phyloP scores from a whole-genome alignment of 1,140 invertebrate genomes.

The Caerostris extrusa region DNA sequence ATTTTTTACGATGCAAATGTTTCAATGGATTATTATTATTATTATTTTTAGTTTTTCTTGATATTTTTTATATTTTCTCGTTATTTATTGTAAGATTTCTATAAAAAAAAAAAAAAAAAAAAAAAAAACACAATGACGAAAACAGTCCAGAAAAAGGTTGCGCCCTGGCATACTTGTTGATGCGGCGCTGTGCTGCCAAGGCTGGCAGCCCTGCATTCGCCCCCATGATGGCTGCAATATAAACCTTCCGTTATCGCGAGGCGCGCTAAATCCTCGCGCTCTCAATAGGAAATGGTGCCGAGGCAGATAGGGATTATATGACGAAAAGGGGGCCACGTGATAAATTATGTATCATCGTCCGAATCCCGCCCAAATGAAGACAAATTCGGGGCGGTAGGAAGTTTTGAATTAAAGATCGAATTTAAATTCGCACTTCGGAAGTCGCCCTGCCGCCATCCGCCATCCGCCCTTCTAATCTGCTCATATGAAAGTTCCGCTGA shows the following conservation, averaged over 20 bases:
- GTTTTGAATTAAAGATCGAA: conserved; percentile 74
- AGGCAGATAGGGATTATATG: conserved; percentile 71
- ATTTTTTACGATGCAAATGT: no score
- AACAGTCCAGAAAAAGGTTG: neutral
- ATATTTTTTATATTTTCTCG: no score
- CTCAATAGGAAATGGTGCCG: conserved; percentile 72
- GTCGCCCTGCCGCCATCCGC: neutral
- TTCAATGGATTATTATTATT: no score
- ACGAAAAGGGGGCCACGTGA: conserved; percentile 33
- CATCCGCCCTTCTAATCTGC: neutral
- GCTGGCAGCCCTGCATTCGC: neutral
- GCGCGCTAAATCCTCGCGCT: conserved; percentile 66
- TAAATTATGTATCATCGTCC: conserved; percentile 75
- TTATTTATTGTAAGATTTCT: no score
- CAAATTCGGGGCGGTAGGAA: conserved; percentile 70
- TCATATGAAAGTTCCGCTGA: conserved; percentile 5
- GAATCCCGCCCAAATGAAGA: conserved; percentile 75
- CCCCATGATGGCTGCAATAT: conserved; percentile 74
- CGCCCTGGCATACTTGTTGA: neutral
- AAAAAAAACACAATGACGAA: no score
- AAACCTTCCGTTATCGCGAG: conserved; percentile 75
- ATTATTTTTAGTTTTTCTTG: no score
- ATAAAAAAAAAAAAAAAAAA: no score
- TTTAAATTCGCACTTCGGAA: conserved; percentile 59
- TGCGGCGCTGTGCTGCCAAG: neutral